Conservation (phyloP, 2,113 vertebrate species). For the Tapirus terrestris region DNA sequence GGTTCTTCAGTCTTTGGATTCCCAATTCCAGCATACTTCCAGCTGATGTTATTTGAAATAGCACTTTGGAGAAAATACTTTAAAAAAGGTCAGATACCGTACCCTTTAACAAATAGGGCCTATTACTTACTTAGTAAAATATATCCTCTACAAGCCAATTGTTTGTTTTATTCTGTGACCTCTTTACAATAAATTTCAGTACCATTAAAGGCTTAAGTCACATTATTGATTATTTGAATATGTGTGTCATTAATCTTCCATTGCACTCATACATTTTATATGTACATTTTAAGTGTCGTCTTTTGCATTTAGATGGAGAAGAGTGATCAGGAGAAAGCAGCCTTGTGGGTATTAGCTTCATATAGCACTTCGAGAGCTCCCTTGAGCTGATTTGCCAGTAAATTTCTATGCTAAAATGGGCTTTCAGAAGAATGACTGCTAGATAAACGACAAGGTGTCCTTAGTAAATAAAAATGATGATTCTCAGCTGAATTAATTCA, state of each 20-base stretch:
- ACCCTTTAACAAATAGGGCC: constrained; percentile 18
- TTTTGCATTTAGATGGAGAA: constrained; percentile 83
- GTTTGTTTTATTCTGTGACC: constrained; percentile 64
- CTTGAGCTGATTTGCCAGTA: constrained; percentile 28
- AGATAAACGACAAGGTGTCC: constrained; percentile 1
- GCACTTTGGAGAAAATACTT: neutral
- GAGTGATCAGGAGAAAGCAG: constrained; percentile 40
- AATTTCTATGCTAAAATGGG: constrained; percentile 67
- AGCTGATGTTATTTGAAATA: neutral
- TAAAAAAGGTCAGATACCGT: neutral
- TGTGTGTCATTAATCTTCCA: constrained; percentile 63
- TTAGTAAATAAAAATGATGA: constrained; percentile 76
- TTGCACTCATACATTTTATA: constrained; percentile 62
- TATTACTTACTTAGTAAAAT: constrained; percentile 65
- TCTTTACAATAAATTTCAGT: constrained; percentile 66
- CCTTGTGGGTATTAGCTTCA: constrained; percentile 64
- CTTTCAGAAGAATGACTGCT: constrained; percentile 52
- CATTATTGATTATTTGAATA: constrained; percentile 78
- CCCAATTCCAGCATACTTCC: neutral
- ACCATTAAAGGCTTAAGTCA: constrained; percentile 49
- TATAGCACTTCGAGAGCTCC: constrained; percentile 39
- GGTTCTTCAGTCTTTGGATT: neutral
- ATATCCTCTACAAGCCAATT: constrained; percentile 6
- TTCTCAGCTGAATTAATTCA: constrained; percentile 29
- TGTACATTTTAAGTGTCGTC: constrained; percentile 66